These are phyloP conservation scores for Cydia pomonella DNA, from an alignment of 1,140 invertebrate species.

Conservation along the genomic window DNA sequence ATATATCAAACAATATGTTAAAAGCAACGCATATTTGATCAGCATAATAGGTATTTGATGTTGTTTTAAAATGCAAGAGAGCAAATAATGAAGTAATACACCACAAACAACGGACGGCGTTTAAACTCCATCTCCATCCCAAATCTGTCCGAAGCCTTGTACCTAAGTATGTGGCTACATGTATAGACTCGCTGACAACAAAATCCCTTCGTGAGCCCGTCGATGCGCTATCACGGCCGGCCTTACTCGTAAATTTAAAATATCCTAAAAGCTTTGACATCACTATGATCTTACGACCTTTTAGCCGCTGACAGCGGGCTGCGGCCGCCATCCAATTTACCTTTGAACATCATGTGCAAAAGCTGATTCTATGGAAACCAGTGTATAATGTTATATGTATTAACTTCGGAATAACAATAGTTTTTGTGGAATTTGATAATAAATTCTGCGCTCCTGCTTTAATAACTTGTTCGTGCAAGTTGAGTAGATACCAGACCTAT, in stretches of 20 bases:
- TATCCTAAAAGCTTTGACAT: background rate
- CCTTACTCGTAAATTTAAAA: background rate
- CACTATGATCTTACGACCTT: background rate
- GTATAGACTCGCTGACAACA: conserved; percentile 27
- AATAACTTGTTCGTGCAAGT: too few species aligned
- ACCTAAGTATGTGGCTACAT: conserved; percentile 1
- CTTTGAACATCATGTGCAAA: conserved; percentile 52
- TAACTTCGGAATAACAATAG: conserved; percentile 49
- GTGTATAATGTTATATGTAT: conserved; percentile 41
- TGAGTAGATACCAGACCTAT: too few species aligned
- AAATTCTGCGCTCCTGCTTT: background rate
- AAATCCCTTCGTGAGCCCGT: conserved; percentile 27
- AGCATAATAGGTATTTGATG: too few species aligned
- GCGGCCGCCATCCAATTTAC: conserved; percentile 63
- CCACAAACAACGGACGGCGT: conserved; percentile 5
- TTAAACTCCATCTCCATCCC: conserved; percentile 11
- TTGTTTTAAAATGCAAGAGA: background rate
- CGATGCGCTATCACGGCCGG: conserved; percentile 27
- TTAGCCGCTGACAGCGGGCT: conserved; percentile 17
- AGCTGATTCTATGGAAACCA: conserved; percentile 44
- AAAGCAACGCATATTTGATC: too few species aligned
- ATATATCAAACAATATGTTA: too few species aligned
- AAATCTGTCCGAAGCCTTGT: background rate
- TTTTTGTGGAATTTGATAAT: conserved; percentile 7
- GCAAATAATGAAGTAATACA: background rate